Evolutionary conservation across 2,888 invertebrate species (phyloP), one percentile per base, ranked within the genome.

Genomic region (Cataglyphis altisquamis): DNA sequence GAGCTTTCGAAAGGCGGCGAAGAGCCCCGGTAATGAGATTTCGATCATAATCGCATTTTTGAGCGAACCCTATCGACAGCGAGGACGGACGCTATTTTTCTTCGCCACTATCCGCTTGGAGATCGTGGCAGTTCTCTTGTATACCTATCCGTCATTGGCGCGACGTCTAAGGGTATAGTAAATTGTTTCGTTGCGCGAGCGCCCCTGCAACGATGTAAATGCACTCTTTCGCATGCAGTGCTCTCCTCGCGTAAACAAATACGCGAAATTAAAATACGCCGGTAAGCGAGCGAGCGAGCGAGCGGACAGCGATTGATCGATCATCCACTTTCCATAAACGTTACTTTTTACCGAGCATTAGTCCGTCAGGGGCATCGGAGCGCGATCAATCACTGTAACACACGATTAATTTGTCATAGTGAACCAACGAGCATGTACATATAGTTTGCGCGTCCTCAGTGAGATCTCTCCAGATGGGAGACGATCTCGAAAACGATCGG

Each of bases 261-360:
- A 80, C 70, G 78, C 78, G 45, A 70, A 80, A 80, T 80, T 80
- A 80, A 70, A 80, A 80, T 80, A 70, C 78, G 70, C 70, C 78
- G 45, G 45, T 70, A 45, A 78, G 45, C 25, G 25, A 32, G 32
- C 78, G 70, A 60, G 67, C 70, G 70, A 60, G 67, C 70, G 52
- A 52, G 45, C 70, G 70, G 78, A 80, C 78, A 70, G 78, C 78
- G 78, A 80, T 80, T 80, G 78, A 80, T 80, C 70, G 78, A 80
- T 80, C 78, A 60, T 80, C 78, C 78, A 80, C 78, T 80, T 80
- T 80, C 70, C 78, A 80, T 80, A 80, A 80, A 80, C 78, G 78
- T 80, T 80, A 80, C 78, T 80, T 80, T 70, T 80, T 70, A 80
- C 70, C 70, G 78, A 70, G 78, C 70, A 80, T 80, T 80, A 80